A percentile compares a stretch with the other conserved stretches of the same genome.
Evolutionary conservation across 2,113 vertebrate species (phyloP).

Genomic region (Perognathus longimembris): DNA sequence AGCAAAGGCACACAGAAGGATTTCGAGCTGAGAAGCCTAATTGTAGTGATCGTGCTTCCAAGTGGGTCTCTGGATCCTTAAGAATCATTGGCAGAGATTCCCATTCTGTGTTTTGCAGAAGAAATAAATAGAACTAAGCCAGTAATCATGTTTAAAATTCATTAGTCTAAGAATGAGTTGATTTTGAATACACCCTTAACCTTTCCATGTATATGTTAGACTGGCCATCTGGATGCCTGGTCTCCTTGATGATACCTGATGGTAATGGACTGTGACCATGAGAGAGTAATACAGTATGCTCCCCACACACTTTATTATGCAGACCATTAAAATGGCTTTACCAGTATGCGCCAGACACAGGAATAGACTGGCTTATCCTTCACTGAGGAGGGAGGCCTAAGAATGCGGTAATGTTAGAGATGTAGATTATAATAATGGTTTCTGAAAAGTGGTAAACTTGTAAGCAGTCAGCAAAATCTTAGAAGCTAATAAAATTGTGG

Average conservation of each 20-base stretch:
- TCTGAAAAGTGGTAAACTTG: not conserved
- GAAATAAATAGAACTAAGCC: no score
- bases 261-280: not conserved
- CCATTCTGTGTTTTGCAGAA: no score
- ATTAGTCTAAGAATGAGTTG: not conserved
- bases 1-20: not conserved
- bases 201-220: not conserved
- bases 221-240: fast-evolving
- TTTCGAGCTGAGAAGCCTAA: not conserved
- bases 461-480: not conserved
- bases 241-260: not conserved
- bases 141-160: not conserved
- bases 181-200: not conserved
- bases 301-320: not conserved
- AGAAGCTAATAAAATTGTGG: not conserved
- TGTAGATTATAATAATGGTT: not conserved
- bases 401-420: not conserved
- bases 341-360: no score
- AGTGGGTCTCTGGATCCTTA: not conserved
- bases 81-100: not conserved
- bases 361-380: not conserved
- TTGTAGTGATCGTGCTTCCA: not conserved
- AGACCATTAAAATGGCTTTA: not conserved
- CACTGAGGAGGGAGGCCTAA: not conserved
- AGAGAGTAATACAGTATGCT: not conserved